These are phyloP conservation scores for Furcifer pardalis DNA, from an alignment of 2,797 vertebrate genomes.

Conservation along the genomic window DNA sequence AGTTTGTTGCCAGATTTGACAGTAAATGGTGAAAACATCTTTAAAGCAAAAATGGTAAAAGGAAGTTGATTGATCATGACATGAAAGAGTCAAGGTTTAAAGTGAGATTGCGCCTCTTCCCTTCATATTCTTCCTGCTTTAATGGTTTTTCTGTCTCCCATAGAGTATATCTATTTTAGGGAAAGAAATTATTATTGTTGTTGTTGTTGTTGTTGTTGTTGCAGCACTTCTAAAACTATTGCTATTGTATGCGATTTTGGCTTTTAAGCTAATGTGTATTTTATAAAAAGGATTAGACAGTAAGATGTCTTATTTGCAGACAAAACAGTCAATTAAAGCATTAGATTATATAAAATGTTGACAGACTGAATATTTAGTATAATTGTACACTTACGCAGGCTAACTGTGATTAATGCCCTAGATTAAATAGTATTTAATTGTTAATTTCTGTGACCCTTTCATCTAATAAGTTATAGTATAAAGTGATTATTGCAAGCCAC, in stretches of 20 bases:
- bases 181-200: not conserved
- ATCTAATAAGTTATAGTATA: conserved; percentile 59
- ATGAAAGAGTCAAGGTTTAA: no score
- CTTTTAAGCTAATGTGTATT: conserved; percentile 34
- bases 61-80: no score
- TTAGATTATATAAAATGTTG: conserved; percentile 23
- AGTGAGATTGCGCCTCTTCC: no score
- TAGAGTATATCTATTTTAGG: not conserved
- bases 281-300: conserved; percentile 36
- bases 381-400: conserved; percentile 63
- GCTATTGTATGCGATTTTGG: conserved; percentile 44
- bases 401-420: conserved; percentile 65
- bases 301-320: conserved; percentile 37
- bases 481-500: conserved; percentile 53
- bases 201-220: not conserved
- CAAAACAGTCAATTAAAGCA: conserved; percentile 44
- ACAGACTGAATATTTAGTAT: conserved; percentile 53
- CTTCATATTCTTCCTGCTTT: no score
- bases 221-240: conserved; percentile 42
- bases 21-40: no score
- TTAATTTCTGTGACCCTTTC: conserved; percentile 69
- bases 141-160: no score
- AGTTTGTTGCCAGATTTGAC: no score
- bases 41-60: no score
- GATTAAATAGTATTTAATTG: conserved; percentile 59